Base-by-base conservation (phyloP, 2,888 invertebrate genomes). In the Diarsia dahlii region DNA sequence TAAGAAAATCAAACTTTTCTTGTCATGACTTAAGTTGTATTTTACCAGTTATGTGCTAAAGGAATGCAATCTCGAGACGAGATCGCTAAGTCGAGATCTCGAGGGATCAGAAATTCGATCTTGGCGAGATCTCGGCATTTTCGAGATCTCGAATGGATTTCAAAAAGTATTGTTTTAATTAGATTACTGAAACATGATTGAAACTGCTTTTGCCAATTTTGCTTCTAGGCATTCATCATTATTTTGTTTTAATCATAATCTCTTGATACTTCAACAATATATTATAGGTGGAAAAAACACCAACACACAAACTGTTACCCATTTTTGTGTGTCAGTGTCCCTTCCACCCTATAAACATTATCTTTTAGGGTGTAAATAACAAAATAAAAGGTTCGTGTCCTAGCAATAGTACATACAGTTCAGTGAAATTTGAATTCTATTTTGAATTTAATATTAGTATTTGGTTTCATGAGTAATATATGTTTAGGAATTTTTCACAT, bases 401-500 rank as follows among this genome's bases (percentile, higher is more conserved):
- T 70, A 76, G 39, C 39, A 72, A 52, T 72, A 68, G 28, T 56
- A 66, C 52, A 48, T 62, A 63, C 45, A 34, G 45, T 77, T 71
- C 45, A 56, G 63, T n/a, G n/a, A n/a, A n/a, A n/a, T n/a, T n/a
- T n/a, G n/a, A n/a, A n/a, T 23, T 68, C 39, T 54, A 52, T 71
- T 73, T 79, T 77, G 50, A 50, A 66, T 46, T 23, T 50, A 46
- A 56, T 56, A 23, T 34, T 54, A 46, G 48, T 64, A 60, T 71
- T 78, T 84, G 56, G 39, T 69, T 79, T 68, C 64, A 69, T 81
- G 52, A 77, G 54, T 80, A 71, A 74, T 76, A 76, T 84, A 84
- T 78, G 65, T 74, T 66, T 77, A 83, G 69, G 71, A 28, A 13
- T 78, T 76, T 60, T 78, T 66, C 85, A 87, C 85, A 83, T 78